A percentile compares a stretch with the other conserved stretches of the same genome.
phyloP scores from a whole-genome alignment of 2,888 invertebrate species.

The Drosophila eohydei region DNA sequence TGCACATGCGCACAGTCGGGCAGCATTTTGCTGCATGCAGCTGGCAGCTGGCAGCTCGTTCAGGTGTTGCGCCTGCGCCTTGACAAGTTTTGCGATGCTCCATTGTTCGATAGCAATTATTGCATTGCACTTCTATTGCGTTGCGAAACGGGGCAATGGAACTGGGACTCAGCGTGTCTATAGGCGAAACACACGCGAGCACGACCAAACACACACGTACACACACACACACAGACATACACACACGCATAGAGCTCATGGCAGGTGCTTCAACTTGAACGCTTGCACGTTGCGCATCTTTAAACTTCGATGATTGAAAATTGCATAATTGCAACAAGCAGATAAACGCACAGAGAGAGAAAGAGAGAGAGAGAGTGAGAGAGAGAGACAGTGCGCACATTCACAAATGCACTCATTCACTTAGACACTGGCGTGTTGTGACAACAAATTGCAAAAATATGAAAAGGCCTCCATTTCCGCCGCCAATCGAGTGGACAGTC shows the following conservation, averaged over 20 bases:
- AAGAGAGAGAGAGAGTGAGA: slow-evolving; percentile 5
- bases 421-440: slow-evolving; percentile 67
- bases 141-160: slow-evolving; percentile 39
- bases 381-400: slow-evolving; percentile 1
- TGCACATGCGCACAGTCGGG: neutral
- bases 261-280: slow-evolving; percentile 74
- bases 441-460: slow-evolving; percentile 74
- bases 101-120: slow-evolving; percentile 79
- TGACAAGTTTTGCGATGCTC: slow-evolving; percentile 44
- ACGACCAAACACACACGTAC: slow-evolving; percentile 13
- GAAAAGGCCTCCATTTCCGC: slow-evolving; percentile 72
- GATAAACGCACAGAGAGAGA: slow-evolving; percentile 28
- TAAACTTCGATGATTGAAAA: slow-evolving; percentile 78
- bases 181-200: slow-evolving; percentile 33
- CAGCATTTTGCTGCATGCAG: slow-evolving; percentile 20
- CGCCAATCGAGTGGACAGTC: slow-evolving; percentile 60
- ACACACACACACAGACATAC: slow-evolving; percentile 26
- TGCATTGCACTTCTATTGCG: slow-evolving; percentile 76
- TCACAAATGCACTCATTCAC: slow-evolving; percentile 37
- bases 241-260: slow-evolving; percentile 29
- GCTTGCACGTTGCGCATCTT: slow-evolving; percentile 75
- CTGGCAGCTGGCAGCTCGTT: slow-evolving; percentile 32
- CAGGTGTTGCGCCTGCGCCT: slow-evolving; percentile 30
- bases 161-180: slow-evolving; percentile 37
- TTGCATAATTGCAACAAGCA: slow-evolving; percentile 73